Evolutionary conservation across 1,140 invertebrate species (phyloP).

Genomic region (Chlorops oryzae): DNA sequence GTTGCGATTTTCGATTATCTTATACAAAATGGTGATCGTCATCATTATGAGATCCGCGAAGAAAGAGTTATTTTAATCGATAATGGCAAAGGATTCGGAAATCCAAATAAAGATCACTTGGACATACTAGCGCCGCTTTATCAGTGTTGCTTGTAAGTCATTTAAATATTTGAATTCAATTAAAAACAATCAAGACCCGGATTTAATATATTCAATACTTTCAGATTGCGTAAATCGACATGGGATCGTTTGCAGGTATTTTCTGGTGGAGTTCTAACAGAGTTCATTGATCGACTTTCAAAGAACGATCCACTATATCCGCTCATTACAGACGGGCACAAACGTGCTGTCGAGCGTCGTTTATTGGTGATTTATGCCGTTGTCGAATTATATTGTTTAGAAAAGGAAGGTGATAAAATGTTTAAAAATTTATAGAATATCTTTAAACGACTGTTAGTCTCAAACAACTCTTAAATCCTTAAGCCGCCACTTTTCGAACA

Average conservation of each 20-base stretch:
- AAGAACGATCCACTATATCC: constrained; percentile 50
- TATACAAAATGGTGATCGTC: constrained; percentile 90
- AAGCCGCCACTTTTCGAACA: too few species aligned
- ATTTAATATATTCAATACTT: constrained; percentile 24
- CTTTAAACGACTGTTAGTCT: too few species aligned
- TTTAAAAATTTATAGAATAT: constrained; percentile 36
- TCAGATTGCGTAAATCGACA: constrained; percentile 61
- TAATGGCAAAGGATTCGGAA: constrained; percentile 90
- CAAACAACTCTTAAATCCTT: too few species aligned
- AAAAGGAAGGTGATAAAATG: constrained; percentile 51
- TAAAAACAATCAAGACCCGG: neutral
- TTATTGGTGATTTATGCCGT: constrained; percentile 65
- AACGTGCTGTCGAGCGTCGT: constrained; percentile 72
- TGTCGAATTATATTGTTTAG: constrained; percentile 66
- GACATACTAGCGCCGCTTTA: constrained; percentile 84
- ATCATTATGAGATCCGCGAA: constrained; percentile 81
- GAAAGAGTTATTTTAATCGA: constrained; percentile 77
- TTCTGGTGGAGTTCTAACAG: constrained; percentile 59
- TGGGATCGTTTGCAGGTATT: constrained; percentile 65
- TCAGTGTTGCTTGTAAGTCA: constrained; percentile 81
- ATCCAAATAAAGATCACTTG: constrained; percentile 73
- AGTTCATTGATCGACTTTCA: constrained; percentile 50
- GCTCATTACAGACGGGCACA: constrained; percentile 67
- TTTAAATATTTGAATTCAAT: neutral
- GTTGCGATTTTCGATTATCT: constrained; percentile 87